A percentile compares a stretch with the other conserved stretches of the same genome.
Evolutionary conservation across 2,113 vertebrate species (phyloP).

Genomic region (Oncorhynchus kisutch): DNA sequence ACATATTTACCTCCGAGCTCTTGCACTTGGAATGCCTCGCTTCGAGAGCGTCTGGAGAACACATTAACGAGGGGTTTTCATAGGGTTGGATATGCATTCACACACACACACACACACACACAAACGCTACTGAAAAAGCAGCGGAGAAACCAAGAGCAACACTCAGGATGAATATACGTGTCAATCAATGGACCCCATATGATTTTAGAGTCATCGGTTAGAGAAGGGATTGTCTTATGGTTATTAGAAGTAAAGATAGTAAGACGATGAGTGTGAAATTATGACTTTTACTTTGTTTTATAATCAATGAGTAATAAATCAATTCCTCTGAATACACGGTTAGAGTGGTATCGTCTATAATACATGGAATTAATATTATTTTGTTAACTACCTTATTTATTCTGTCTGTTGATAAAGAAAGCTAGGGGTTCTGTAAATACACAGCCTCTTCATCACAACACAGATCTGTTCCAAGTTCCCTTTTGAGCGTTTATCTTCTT

Average conservation of each 20-base stretch:
- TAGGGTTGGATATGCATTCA: not conserved
- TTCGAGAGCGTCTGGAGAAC: conserved; percentile 5
- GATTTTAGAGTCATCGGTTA: not conserved
- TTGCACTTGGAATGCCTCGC: conserved; percentile 22
- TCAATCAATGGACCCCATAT: not conserved
- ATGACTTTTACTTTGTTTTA: not conserved
- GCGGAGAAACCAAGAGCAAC: conserved; percentile 24
- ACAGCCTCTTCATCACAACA: conserved; percentile 3
- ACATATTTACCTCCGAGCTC: conserved; percentile 43
- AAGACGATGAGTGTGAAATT: not conserved
- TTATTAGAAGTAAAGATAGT: not conserved
- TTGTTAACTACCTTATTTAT: not conserved
- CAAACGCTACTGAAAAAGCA: not conserved
- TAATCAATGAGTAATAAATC: not conserved
- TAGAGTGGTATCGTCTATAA: no score
- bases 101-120: not conserved
- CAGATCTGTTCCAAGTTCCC: conserved; percentile 7
- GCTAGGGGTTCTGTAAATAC: conserved; percentile 26
- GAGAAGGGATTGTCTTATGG: not conserved
- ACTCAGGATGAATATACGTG: conserved; percentile 30
- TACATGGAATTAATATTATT: not conserved
- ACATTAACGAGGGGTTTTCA: not conserved
- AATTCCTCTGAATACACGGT: not conserved
- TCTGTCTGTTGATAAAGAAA: not conserved
- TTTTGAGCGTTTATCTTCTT: conserved; percentile 29